Evolutionary conservation across 2,113 vertebrate genomes (phyloP), one percentile per base, ranked within the genome.

Genomic region (Taurulus bubalis): DNA sequence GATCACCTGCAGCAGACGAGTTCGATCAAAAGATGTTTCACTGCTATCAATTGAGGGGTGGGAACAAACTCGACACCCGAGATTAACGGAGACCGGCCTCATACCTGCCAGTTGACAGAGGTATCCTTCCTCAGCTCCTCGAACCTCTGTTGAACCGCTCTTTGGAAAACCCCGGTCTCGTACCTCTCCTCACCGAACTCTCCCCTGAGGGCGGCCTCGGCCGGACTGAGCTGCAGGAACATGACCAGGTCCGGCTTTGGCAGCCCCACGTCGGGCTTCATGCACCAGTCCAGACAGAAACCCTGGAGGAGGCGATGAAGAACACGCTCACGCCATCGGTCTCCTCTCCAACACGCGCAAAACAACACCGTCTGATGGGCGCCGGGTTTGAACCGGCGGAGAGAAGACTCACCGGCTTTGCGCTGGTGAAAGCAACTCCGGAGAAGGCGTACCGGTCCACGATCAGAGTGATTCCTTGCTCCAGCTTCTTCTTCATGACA

Each of bases 361-460:
- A 15, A 0, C 10, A 58, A 45, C 1, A 22, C 6, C 0, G 55
- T 24, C 12, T 42, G 70, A 68, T 22, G 15, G 58, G 45, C 26
- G 38, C 36, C 28, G 3, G 60, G 30, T 38, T 11, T 36, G 3
- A 69, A 0, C 14, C 12, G 10, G 42, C 1, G 12, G 60, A 62
- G 9, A 7, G 16, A 36, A 30, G 45, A 92, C 96, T 95, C 82
- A 99, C 98, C 62, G 95, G 95, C 84, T 99, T 99, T 67, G 97
- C 96, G 3, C 96, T 95, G 6, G 97, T 98, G 91, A 98, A 99
- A 74, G 98, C 98, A 2, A 94, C 98, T 36, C 98, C 98, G 20
- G 98, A 99, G 91, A 99, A 99, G 6, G 98, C 97, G 0, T 99
- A 99, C 59, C 98, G 92, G 82, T 99, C 98, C 55, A 99, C 94